Evolutionary conservation across 2,888 invertebrate species (phyloP).

Genomic region (Esperia sulphurella): DNA sequence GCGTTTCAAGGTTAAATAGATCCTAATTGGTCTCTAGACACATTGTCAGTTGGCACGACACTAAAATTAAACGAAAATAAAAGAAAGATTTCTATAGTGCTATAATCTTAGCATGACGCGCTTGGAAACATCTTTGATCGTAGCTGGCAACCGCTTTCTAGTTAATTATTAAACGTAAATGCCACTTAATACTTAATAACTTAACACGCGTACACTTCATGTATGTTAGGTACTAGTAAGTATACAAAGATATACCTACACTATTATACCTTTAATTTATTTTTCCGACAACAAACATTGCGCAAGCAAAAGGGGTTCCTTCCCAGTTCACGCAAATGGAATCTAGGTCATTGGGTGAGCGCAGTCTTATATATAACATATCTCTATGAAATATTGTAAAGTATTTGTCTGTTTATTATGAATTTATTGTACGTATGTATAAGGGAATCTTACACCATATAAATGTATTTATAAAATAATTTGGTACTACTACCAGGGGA

Average conservation of each 20-base stretch:
- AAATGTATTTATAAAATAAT: no score
- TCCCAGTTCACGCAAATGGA: conserved; percentile 44
- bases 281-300: conserved; percentile 42
- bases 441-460: no score
- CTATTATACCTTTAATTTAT: conserved; percentile 26
- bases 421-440: no score
- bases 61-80: conserved; percentile 22
- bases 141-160: neutral
- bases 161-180: neutral
- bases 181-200: neutral
- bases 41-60: conserved; percentile 37
- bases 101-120: neutral
- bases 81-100: conserved; percentile 10
- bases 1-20: conserved; percentile 35
- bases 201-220: neutral
- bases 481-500: no score
- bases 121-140: neutral
- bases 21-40: conserved; percentile 28
- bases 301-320: conserved; percentile 42
- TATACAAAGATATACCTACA: neutral
- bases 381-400: neutral
- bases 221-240: conserved; percentile 1
- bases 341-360: conserved; percentile 53
- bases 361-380: conserved; percentile 1
- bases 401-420: neutral